A percentile compares a stretch with the other conserved stretches of the same genome.
Evolutionary conservation across 2,797 vertebrate species (phyloP).

Genomic region (Amphiprion clarkii): DNA sequence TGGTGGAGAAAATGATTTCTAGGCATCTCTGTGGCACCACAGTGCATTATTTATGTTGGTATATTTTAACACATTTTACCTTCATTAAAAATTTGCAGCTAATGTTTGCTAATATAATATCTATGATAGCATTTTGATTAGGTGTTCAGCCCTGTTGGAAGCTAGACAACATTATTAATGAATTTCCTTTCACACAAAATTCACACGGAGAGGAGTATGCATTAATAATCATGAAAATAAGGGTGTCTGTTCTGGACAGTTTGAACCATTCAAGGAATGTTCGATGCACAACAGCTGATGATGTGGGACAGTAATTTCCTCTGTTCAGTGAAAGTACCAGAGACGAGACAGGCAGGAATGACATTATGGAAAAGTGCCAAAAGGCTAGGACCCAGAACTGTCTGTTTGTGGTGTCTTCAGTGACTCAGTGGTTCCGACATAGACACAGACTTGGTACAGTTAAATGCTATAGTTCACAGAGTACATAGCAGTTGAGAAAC

Average conservation of each 20-base stretch:
- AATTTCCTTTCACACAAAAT: background rate
- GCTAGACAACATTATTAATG: background rate
- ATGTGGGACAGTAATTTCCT: conserved; percentile 48
- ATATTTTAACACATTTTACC: too few relatives aligned
- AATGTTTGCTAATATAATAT: too few relatives aligned
- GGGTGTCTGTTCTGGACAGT: background rate
- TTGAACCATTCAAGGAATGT: conserved; percentile 6
- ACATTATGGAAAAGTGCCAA: conserved; percentile 29
- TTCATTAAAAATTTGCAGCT: too few relatives aligned
- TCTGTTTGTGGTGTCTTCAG: conserved; percentile 23
- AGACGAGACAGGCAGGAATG: conserved; percentile 33
- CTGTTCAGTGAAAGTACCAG: conserved; percentile 46
- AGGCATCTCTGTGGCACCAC: too few relatives aligned
- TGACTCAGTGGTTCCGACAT: conserved; percentile 37
- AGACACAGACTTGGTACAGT: conserved; percentile 13
- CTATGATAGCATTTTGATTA: too few relatives aligned
- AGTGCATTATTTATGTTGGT: too few relatives aligned
- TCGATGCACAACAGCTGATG: conserved; percentile 48
- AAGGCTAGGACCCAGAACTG: conserved; percentile 32
- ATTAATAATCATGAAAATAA: conserved; percentile 8
- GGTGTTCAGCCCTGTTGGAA: too few relatives aligned
- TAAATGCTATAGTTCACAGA: conserved; percentile 23
- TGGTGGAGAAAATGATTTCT: too few relatives aligned
- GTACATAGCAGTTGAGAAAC: conserved; percentile 11
- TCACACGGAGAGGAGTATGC: background rate